Evolutionary conservation across 2,888 invertebrate species (phyloP).

Genomic region (Chloroclysta siterata): DNA sequence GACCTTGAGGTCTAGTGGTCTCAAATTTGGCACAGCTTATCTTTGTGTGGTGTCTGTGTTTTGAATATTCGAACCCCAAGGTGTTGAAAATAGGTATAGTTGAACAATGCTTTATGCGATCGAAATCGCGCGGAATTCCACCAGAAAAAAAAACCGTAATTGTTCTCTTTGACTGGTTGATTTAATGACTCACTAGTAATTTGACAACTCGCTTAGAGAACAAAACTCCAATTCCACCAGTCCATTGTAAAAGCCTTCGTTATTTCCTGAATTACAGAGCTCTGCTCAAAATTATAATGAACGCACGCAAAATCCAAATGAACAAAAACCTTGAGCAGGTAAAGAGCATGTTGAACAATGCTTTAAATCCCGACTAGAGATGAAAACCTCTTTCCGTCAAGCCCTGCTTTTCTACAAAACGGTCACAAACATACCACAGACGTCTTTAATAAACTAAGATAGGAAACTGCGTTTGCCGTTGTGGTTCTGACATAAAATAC

Average conservation of each 20-base stretch:
- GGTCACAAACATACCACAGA: neutral
- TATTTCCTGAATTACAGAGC: constrained; percentile 25
- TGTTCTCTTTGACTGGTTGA: neutral
- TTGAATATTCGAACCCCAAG: too few species aligned
- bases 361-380: constrained; percentile 39
- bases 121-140: too few species aligned
- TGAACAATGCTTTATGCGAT: too few species aligned
- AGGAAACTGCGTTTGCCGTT: too few species aligned
- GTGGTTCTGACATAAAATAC: too few species aligned
- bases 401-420: neutral
- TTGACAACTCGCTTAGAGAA: neutral
- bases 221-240: constrained; percentile 14
- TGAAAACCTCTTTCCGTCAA: constrained; percentile 36
- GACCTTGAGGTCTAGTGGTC: too few species aligned
- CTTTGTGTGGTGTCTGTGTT: too few species aligned
- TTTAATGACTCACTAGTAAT: neutral
- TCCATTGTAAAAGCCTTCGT: constrained; percentile 18
- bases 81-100: too few species aligned
- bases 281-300: constrained; percentile 27
- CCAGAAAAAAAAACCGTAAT: too few species aligned
- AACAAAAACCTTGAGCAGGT: constrained; percentile 35
- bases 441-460: neutral
- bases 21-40: too few species aligned
- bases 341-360: constrained; percentile 39
- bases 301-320: constrained; percentile 27